Conservation (phyloP, 1,140 invertebrate genomes). For the Drosophila trapezifrons region DNA sequence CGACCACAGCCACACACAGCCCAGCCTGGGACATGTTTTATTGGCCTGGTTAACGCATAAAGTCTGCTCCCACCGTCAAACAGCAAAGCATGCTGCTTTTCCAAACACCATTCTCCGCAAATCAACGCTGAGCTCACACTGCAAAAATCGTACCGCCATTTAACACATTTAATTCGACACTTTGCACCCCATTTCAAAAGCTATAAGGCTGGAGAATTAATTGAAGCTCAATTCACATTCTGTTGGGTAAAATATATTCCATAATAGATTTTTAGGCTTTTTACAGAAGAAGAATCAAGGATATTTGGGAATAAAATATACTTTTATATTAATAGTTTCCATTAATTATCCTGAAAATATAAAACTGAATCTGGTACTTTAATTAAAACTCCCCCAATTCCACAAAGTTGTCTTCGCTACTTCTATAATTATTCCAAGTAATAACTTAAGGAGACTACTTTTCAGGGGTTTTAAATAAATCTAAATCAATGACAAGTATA, state of each 20-base stretch:
- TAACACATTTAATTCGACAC: not conserved
- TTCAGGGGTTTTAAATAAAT: not conserved
- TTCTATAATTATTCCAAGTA: not conserved
- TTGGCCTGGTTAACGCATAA: slow-evolving; percentile 59
- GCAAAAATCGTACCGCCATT: slow-evolving; percentile 1
- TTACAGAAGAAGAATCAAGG: not conserved
- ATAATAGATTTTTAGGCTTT: too few relatives aligned
- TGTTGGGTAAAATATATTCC: not conserved
- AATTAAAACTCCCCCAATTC: not conserved
- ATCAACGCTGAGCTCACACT: slow-evolving; percentile 15
- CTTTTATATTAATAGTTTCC: too few relatives aligned
- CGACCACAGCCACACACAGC: slow-evolving; percentile 22
- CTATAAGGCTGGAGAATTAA: not conserved
- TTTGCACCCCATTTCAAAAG: slow-evolving; percentile 3
- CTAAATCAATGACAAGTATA: not conserved
- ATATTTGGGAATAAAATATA: not conserved
- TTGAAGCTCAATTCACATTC: not conserved
- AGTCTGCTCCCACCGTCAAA: slow-evolving; percentile 17
- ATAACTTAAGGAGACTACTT: not conserved
- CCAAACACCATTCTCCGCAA: not conserved
- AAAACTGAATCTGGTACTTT: too few relatives aligned
- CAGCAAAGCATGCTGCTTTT: slow-evolving; percentile 13
- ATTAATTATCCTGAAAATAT: too few relatives aligned
- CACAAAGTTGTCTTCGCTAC: too few relatives aligned
- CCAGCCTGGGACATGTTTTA: slow-evolving; percentile 62